Percentiles rank a stretch among this genome's conserved stretches.
These are phyloP conservation scores for Cheilosia urbana DNA, from an alignment of 2,888 invertebrate genomes.

Conservation along the genomic window DNA sequence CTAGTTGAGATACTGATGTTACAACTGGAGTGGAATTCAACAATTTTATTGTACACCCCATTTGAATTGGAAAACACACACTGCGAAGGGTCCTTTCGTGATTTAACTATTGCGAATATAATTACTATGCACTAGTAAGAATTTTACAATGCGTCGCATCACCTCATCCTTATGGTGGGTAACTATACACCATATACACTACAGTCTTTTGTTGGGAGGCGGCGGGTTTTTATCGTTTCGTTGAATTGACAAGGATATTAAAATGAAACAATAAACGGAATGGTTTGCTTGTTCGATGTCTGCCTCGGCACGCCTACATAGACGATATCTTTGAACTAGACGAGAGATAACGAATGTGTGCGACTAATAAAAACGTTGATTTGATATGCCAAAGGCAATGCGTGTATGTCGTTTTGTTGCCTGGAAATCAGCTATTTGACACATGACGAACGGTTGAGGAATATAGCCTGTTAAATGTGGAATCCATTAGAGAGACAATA, in stretches of 20 bases:
- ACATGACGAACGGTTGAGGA: slow-evolving; percentile 32
- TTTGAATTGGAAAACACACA: slow-evolving; percentile 50
- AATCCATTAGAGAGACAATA: slow-evolving; percentile 55
- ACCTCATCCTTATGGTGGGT: slow-evolving; percentile 62
- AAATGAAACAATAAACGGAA: slow-evolving; percentile 68
- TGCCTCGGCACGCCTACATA: slow-evolving; percentile 58
- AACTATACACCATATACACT: slow-evolving; percentile 12
- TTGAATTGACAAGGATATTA: slow-evolving; percentile 71
- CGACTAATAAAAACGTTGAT: slow-evolving; percentile 62
- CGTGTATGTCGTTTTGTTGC: background rate
- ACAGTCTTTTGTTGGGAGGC: slow-evolving; percentile 50
- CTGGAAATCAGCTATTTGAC: slow-evolving; percentile 55
- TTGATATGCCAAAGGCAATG: slow-evolving; percentile 5
- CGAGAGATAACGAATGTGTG: slow-evolving; percentile 33
- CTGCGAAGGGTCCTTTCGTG: slow-evolving; percentile 58
- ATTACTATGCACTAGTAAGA: slow-evolving; percentile 66
- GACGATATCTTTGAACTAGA: slow-evolving; percentile 23
- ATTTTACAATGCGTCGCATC: slow-evolving; percentile 71
- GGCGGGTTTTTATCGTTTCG: slow-evolving; percentile 62
- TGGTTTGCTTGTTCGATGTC: slow-evolving; percentile 11
- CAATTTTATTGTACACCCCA: slow-evolving; percentile 69
- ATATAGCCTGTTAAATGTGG: slow-evolving; percentile 36
- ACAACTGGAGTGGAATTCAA: slow-evolving; percentile 39
- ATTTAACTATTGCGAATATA: slow-evolving; percentile 75
- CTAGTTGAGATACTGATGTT: slow-evolving; percentile 12